phyloP scores from a whole-genome alignment of 1,140 invertebrate genomes.

The Drosophila sechellia region DNA sequence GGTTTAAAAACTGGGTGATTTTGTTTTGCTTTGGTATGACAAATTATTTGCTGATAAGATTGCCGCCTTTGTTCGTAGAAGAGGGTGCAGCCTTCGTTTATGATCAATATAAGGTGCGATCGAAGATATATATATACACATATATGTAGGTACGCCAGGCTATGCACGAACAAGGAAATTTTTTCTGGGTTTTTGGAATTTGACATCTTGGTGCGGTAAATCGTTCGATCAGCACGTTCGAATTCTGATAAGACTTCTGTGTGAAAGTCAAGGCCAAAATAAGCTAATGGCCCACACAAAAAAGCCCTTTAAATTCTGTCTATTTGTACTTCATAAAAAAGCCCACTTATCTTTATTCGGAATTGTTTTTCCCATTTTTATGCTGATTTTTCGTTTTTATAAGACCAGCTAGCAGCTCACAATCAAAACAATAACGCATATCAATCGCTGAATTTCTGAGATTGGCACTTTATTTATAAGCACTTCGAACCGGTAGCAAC shows the following conservation, averaged over 20 bases:
- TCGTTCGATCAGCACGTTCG: slow-evolving; percentile 27
- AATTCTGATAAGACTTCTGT: slow-evolving; percentile 19
- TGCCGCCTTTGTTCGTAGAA: slow-evolving; percentile 20
- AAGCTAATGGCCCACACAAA: background rate
- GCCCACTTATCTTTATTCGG: slow-evolving; percentile 19
- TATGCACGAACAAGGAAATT: slow-evolving; percentile 27
- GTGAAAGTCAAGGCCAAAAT: slow-evolving; percentile 27
- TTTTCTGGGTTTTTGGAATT: slow-evolving; percentile 2
- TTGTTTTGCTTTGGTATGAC: slow-evolving; percentile 13
- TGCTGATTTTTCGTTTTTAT: slow-evolving; percentile 30
- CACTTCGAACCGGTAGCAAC: slow-evolving; percentile 36
- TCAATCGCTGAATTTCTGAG: slow-evolving; percentile 21
- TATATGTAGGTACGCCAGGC: background rate
- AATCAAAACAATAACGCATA: slow-evolving; percentile 43
- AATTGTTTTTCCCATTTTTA: slow-evolving; percentile 12
- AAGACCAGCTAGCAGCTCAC: slow-evolving; percentile 10
- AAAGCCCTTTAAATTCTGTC: background rate
- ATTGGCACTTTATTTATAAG: slow-evolving; percentile 29
- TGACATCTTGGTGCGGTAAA: slow-evolving; percentile 1
- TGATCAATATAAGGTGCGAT: slow-evolving; percentile 44
- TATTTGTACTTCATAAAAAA: slow-evolving; percentile 13
- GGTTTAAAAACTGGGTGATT: background rate
- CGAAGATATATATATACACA: slow-evolving; percentile 1
- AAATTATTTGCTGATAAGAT: slow-evolving; percentile 54
- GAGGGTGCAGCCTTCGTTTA: slow-evolving; percentile 30